phyloP scores from a whole-genome alignment of 1,140 invertebrate species.

The Asobara japonica region DNA sequence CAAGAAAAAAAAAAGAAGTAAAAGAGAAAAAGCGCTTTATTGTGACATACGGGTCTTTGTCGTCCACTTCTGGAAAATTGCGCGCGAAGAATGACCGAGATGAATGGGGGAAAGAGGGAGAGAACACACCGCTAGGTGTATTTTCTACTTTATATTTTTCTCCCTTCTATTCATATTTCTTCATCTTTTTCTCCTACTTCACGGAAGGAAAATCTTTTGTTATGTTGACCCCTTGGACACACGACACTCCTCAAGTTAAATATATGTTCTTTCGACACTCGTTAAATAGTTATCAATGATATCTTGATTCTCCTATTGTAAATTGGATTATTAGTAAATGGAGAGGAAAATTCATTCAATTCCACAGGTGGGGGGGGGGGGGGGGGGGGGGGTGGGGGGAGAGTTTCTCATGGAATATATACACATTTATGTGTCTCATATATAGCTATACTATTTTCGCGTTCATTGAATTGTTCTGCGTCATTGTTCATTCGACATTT shows the following conservation, averaged over 20 bases:
- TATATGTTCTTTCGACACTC: conserved; percentile 2
- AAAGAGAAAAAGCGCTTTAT: conserved; percentile 44
- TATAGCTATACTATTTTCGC: too few relatives aligned
- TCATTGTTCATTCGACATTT: too few relatives aligned
- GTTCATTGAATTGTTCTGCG: too few relatives aligned
- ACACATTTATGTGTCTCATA: too few relatives aligned
- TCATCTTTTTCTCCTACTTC: background rate
- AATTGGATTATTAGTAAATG: conserved; percentile 8
- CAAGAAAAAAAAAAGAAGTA: background rate
- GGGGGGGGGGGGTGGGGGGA: background rate
- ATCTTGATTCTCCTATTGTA: background rate
- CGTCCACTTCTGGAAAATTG: conserved; percentile 61
- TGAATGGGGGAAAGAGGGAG: conserved; percentile 16
- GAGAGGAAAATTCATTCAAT: background rate
- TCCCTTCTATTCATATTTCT: background rate
- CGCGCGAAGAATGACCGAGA: conserved; percentile 48
- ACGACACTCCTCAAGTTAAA: conserved; percentile 12
- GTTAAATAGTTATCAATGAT: conserved; percentile 8
- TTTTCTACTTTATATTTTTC: conserved; percentile 18
- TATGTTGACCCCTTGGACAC: conserved; percentile 17
- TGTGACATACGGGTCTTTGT: conserved; percentile 58
- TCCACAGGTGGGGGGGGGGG: background rate
- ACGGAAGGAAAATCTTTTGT: background rate
- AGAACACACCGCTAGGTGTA: background rate
- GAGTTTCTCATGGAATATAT: too few relatives aligned